phyloP scores from a whole-genome alignment of 2,888 invertebrate genomes.

The Brachyopa scutellaris region DNA sequence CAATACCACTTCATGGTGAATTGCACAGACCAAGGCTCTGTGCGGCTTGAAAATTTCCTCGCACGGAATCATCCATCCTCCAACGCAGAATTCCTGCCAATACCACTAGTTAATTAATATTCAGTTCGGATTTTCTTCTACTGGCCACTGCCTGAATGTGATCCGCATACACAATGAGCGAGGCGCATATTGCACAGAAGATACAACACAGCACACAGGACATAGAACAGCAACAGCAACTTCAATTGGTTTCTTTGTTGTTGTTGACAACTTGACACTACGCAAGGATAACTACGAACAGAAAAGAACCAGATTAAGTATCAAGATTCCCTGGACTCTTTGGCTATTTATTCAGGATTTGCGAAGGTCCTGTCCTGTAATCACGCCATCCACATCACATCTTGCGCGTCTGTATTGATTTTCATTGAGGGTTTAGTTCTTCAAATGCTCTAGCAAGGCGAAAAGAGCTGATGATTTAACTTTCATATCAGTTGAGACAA shows the following conservation, averaged over 20 bases:
- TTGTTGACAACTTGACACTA: conserved; percentile 66
- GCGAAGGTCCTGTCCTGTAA: conserved; percentile 46
- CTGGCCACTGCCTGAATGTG: conserved; percentile 52
- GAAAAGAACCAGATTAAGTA: conserved; percentile 50
- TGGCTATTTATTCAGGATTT: conserved; percentile 38
- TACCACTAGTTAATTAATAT: conserved; percentile 68
- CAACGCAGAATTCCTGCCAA: conserved; percentile 18
- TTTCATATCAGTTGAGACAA: conserved; percentile 50
- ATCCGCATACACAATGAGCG: conserved; percentile 40
- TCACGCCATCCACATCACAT: conserved; percentile 49
- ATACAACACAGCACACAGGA: neutral
- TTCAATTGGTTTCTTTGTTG: too few relatives aligned
- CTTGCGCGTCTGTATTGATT: conserved; percentile 44
- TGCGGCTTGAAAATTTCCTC: conserved; percentile 2
- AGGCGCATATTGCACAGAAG: neutral
- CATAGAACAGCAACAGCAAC: too few relatives aligned
- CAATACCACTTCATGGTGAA: conserved; percentile 6
- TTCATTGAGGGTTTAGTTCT: conserved; percentile 53
- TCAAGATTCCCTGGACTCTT: conserved; percentile 35
- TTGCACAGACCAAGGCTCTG: conserved; percentile 12
- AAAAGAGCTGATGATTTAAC: conserved; percentile 54
- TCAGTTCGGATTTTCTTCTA: conserved; percentile 45
- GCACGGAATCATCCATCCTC: neutral
- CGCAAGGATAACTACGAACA: conserved; percentile 32
- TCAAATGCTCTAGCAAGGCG: conserved; percentile 17